Percentiles rank a stretch among this genome's conserved stretches.
Conservation (phyloP, 2,113 vertebrate genomes). For the Patagioenas fasciata region DNA sequence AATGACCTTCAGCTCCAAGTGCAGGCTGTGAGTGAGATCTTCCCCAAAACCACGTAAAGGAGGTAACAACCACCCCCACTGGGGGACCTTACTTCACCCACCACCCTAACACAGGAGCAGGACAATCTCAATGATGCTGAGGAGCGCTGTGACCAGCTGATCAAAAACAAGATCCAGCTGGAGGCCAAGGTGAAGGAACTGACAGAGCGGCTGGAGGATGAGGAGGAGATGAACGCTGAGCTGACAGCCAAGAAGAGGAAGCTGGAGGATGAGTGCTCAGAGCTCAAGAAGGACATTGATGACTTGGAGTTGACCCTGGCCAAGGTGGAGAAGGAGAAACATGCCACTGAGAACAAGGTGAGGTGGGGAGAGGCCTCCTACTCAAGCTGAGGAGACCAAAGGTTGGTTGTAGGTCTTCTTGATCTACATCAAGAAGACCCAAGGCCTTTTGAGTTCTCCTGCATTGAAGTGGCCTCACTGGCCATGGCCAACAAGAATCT, state of each 20-base stretch:
- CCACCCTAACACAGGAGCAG: conserved; percentile 81
- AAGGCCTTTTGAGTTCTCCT: background rate
- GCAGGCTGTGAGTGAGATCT: conserved; percentile 79
- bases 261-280: conserved; percentile 85
- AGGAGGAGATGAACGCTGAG: conserved; percentile 83
- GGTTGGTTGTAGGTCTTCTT: no score
- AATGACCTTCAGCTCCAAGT: conserved; percentile 92
- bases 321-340: conserved; percentile 90
- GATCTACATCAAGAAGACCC: no score
- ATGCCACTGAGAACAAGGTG: conserved; percentile 89
- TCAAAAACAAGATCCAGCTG: conserved; percentile 89
- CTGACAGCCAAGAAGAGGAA: conserved; percentile 52
- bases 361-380: background rate
- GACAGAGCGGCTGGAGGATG: conserved; percentile 84
- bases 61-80: no score
- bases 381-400: accelerated
- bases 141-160: conserved; percentile 89
- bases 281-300: conserved; percentile 86
- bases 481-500: no score
- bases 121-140: conserved; percentile 88
- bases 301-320: conserved; percentile 84
- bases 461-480: no score
- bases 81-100: no score
- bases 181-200: conserved; percentile 90
- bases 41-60: no score